Percentiles rank a stretch among this genome's conserved stretches.
Conservation (phyloP, 2,888 invertebrate species). For the Torymus texanus region DNA sequence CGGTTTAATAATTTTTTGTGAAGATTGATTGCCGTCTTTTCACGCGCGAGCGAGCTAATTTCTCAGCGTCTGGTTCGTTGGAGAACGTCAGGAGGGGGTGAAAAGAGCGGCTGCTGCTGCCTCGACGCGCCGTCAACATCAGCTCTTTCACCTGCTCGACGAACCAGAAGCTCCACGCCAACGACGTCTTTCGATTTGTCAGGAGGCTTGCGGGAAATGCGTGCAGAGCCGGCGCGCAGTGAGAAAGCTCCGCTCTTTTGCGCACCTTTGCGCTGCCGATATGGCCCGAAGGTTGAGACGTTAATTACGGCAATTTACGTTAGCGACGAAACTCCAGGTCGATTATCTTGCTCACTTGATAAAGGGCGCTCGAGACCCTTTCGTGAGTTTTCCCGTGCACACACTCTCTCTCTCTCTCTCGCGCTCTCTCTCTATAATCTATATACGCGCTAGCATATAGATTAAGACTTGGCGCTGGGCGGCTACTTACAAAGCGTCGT, state of each 20-base stretch:
- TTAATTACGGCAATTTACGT: constrained; percentile 39
- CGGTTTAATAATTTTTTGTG: constrained; percentile 32
- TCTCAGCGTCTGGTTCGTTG: constrained; percentile 29
- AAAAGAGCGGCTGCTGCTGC: neutral
- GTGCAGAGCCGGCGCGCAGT: neutral
- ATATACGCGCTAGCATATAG: neutral
- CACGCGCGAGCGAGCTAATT: constrained; percentile 47
- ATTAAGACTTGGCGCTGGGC: constrained; percentile 1
- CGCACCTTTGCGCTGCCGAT: neutral
- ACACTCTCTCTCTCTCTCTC: constrained; percentile 5
- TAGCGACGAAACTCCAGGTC: neutral
- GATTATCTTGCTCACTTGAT: constrained; percentile 35
- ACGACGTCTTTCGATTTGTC: constrained; percentile 51
- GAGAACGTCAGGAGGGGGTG: neutral
- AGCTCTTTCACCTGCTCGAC: constrained; percentile 3
- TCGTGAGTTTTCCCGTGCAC: constrained; percentile 12
- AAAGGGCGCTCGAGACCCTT: constrained; percentile 22
- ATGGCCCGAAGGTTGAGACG: constrained; percentile 4
- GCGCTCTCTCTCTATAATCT: neutral
- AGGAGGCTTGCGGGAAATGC: constrained; percentile 34
- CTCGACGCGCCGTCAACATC: too few relatives aligned
- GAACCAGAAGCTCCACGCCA: constrained; percentile 28
- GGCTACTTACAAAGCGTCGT: neutral
- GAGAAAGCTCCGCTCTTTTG: too few relatives aligned
- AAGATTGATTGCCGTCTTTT: constrained; percentile 37